These are phyloP conservation scores for Mionectes macconnelli DNA, from an alignment of 2,113 vertebrate genomes.

Conservation along the genomic window DNA sequence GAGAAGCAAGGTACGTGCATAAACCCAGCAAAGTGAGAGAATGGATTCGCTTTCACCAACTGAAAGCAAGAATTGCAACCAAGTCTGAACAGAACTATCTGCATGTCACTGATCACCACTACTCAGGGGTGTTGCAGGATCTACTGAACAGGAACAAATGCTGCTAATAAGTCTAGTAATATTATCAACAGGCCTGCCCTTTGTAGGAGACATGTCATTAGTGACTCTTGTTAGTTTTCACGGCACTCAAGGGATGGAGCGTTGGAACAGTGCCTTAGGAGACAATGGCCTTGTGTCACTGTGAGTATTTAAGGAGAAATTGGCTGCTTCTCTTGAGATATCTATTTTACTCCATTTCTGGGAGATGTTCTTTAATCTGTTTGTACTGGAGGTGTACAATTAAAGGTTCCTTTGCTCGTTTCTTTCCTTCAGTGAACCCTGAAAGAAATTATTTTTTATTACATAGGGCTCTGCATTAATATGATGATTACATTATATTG, in stretches of 20 bases:
- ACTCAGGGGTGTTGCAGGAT: not conserved
- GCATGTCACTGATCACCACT: not conserved
- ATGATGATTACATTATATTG: not conserved
- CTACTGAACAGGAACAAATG: not conserved
- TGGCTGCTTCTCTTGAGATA: not conserved
- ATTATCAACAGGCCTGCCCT: not conserved
- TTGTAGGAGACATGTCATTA: not conserved
- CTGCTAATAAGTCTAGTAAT: not conserved
- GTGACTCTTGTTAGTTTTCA: not conserved
- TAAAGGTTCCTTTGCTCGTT: not conserved
- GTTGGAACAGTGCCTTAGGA: not conserved
- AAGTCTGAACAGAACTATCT: not conserved
- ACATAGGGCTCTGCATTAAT: not conserved
- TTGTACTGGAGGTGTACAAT: not conserved
- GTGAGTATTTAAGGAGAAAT: not conserved
- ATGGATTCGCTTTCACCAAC: not conserved
- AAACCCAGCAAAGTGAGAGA: not conserved
- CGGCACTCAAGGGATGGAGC: not conserved
- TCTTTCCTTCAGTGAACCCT: not conserved
- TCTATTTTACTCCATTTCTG: not conserved
- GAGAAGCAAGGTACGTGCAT: not conserved
- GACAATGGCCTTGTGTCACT: not conserved
- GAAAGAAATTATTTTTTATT: slow-evolving; percentile 3
- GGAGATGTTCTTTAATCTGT: not conserved
- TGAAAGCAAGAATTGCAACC: not conserved